Conservation (phyloP, 2,888 invertebrate genomes). For the Carabus problematicus region DNA sequence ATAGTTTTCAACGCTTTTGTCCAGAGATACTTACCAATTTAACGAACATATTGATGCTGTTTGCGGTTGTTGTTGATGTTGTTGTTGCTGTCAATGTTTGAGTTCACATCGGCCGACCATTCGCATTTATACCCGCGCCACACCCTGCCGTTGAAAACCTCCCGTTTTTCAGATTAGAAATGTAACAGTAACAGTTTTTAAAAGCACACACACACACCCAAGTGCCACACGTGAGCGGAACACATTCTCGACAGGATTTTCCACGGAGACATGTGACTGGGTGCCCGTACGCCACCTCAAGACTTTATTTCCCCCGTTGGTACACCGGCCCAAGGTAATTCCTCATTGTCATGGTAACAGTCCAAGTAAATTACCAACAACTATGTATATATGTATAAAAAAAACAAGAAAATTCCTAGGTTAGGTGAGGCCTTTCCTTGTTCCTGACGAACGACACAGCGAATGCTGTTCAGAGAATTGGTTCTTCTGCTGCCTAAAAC, state of each 20-base stretch:
- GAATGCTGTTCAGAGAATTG: not conserved
- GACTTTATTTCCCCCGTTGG: slow-evolving; percentile 47
- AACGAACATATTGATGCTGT: slow-evolving; percentile 59
- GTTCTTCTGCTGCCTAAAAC: too few relatives aligned
- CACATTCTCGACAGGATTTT: slow-evolving; percentile 50
- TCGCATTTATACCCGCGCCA: slow-evolving; percentile 55
- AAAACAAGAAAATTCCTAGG: slow-evolving; percentile 55
- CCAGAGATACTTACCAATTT: slow-evolving; percentile 59
- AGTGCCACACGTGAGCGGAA: slow-evolving; percentile 56
- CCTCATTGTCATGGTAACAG: slow-evolving; percentile 59
- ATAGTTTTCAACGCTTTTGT: too few relatives aligned
- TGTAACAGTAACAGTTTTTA: slow-evolving; percentile 56
- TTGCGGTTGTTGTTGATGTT: too few relatives aligned
- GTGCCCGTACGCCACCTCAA: slow-evolving; percentile 41
- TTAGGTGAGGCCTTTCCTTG: slow-evolving; percentile 59
- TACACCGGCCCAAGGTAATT: slow-evolving; percentile 54
- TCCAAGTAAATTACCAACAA: slow-evolving; percentile 54
- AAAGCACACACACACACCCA: too few relatives aligned
- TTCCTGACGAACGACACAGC: slow-evolving; percentile 47
- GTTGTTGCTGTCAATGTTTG: slow-evolving; percentile 44
- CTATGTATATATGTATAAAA: slow-evolving; percentile 47
- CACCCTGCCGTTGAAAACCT: slow-evolving; percentile 53
- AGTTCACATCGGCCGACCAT: slow-evolving; percentile 33
- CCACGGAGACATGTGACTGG: slow-evolving; percentile 21
- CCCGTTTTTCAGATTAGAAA: slow-evolving; percentile 53